Base-by-base conservation (phyloP, 2,797 vertebrate species). In the Octomys mimax region DNA sequence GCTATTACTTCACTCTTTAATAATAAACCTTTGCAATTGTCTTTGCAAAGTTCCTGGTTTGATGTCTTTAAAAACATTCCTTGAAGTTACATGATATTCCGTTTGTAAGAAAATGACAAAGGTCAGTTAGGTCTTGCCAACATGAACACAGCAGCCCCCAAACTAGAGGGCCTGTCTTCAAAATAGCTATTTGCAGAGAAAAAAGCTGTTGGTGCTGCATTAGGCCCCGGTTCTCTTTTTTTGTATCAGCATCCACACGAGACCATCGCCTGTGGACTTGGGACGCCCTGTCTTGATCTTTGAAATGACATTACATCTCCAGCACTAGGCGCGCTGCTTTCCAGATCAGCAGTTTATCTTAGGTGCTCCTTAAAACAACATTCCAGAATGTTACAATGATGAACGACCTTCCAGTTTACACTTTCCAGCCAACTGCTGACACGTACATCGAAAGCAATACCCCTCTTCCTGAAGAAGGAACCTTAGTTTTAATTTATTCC, bases 401-500 rank as follows among this genome's bases (percentile, higher is more conserved):
- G 49, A n/a, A 18, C 18, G 68, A 28, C 33, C 49, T 82, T 31
- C 42, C 18, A 36, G 36, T 49, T 49, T 49, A 78, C 21, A 61
- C 21, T 71, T n/a, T 66, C 42, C 11, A 26, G 92, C 71, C 62
- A 49, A 77, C 49, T 13, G 57, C 28, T 26, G 39, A 81, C 36
- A 28, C 0, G 4, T 13, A 24, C 7, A 57, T 5, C 0, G 4
- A 57, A 61, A 82, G 75, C 12, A 33, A 11, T 0, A 0, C 9
- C 36, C 16, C 7, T 46, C 10, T 92, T 73, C 36, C 82, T 79
- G 21, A 89, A 73, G 80, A 59, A 75, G 46, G 73, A 87, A 89
- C 6, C 18, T 24, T 22, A 3, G 16, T 64, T 82, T 54, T n/a
- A 11, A 85, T 39, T 61, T 61, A 33, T 8, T 16, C 31, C 2